A percentile compares a stretch with the other conserved stretches of the same genome.
phyloP scores from a whole-genome alignment of 2,888 invertebrate genomes.

The Elegia similella region DNA sequence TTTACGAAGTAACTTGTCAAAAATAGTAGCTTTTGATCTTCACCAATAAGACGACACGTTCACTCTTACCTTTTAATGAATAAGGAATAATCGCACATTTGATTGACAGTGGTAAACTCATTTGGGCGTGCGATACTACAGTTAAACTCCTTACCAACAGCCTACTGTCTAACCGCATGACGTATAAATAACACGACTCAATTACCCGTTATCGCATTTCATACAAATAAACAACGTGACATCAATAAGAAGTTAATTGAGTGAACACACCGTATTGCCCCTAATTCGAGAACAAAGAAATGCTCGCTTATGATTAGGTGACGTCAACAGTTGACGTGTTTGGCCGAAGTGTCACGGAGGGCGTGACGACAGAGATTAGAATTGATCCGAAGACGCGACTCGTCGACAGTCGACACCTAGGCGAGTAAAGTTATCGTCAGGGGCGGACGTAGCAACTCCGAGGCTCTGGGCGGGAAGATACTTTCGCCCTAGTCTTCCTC shows the following conservation, averaged over 20 bases:
- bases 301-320: slow-evolving; percentile 39
- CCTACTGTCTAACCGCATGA: neutral
- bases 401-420: slow-evolving; percentile 58
- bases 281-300: slow-evolving; percentile 34
- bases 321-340: slow-evolving; percentile 43
- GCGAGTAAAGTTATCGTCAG: slow-evolving; percentile 21
- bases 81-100: too few species aligned
- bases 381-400: slow-evolving; percentile 60
- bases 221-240: slow-evolving; percentile 16
- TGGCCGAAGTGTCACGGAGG: slow-evolving; percentile 35
- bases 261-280: slow-evolving; percentile 24
- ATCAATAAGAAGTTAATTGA: slow-evolving; percentile 18
- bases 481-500: too few species aligned
- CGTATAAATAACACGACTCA: slow-evolving; percentile 3
- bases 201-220: slow-evolving; percentile 14
- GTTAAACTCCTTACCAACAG: neutral
- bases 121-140: too few species aligned
- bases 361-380: slow-evolving; percentile 63
- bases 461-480: too few species aligned
- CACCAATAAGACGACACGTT: too few species aligned
- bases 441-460: too few species aligned
- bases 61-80: too few species aligned
- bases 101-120: too few species aligned
- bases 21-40: too few species aligned
- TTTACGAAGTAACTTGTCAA: too few species aligned